phyloP scores from a whole-genome alignment of 2,797 vertebrate genomes.

The Chanos chanos region DNA sequence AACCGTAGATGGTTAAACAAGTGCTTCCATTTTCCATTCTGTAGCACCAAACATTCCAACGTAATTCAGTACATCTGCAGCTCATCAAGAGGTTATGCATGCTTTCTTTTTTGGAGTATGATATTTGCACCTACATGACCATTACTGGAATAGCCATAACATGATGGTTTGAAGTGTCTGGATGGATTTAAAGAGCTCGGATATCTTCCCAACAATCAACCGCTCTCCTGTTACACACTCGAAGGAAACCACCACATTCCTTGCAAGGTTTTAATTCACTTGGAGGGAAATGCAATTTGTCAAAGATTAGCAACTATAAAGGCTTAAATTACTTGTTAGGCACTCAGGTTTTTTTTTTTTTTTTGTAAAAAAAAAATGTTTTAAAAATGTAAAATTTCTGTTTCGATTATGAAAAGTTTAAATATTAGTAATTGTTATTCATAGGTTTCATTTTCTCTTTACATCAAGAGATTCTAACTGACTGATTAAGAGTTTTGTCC shows the following conservation, averaged over 20 bases:
- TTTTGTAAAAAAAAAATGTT: too few relatives aligned
- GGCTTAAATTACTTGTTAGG: slow-evolving; percentile 25
- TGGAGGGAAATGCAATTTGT: slow-evolving; percentile 31
- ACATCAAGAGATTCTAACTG: too few relatives aligned
- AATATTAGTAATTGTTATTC: too few relatives aligned
- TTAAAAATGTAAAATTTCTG: too few relatives aligned
- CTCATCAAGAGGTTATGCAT: slow-evolving; percentile 9
- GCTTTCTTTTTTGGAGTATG: slow-evolving; percentile 2
- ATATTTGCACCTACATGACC: slow-evolving; percentile 33
- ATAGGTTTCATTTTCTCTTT: too few relatives aligned
- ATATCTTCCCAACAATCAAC: slow-evolving; percentile 16
- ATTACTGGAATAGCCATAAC: slow-evolving; percentile 24
- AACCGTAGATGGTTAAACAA: background rate
- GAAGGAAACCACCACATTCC: slow-evolving; percentile 23
- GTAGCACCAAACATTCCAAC: slow-evolving; percentile 2
- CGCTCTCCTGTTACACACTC: slow-evolving; percentile 4
- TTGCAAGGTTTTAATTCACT: slow-evolving; percentile 10
- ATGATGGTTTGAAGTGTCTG: slow-evolving; percentile 14
- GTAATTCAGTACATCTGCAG: slow-evolving; percentile 27
- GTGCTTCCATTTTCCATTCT: slow-evolving; percentile 20
- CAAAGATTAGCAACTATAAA: slow-evolving; percentile 11
- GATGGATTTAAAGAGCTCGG: background rate
- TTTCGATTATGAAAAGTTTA: too few relatives aligned
- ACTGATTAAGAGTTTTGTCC: too few relatives aligned
- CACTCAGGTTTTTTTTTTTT: too few relatives aligned